Percentiles rank a stretch among this genome's conserved stretches.
phyloP scores from a whole-genome alignment of 1,140 invertebrate genomes.

The Amphibalanus amphitrite region DNA sequence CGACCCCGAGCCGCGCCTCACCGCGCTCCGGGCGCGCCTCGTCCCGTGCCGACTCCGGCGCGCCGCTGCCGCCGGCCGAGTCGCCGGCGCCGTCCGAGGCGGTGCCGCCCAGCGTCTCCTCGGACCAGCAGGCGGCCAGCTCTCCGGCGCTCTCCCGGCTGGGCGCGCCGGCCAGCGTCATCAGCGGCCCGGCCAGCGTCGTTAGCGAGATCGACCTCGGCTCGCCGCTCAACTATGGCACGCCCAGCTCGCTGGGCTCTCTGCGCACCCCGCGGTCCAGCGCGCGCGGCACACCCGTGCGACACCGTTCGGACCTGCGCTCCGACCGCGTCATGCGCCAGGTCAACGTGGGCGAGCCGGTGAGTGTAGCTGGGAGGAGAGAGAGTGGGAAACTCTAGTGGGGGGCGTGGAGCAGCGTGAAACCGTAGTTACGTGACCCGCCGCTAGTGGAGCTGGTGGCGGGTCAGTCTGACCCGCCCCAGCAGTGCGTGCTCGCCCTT shows the following conservation, averaged over 20 bases:
- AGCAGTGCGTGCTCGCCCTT: too few species aligned
- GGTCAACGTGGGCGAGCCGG: conserved; percentile 29
- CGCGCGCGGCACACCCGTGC: conserved; percentile 62
- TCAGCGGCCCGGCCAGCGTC: conserved; percentile 14
- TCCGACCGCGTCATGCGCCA: conserved; percentile 51
- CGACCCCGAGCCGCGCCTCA: background rate
- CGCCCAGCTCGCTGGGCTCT: conserved; percentile 64
- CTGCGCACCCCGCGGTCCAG: conserved; percentile 63
- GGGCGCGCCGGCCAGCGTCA: conserved; percentile 10
- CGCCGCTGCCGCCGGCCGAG: background rate
- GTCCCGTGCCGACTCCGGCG: background rate
- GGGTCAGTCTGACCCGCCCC: too few species aligned
- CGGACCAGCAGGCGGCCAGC: background rate
- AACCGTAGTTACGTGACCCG: too few species aligned
- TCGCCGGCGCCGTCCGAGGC: background rate
- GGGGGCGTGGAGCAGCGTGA: too few species aligned
- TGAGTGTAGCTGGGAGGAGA: too few species aligned
- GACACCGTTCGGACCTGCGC: conserved; percentile 64
- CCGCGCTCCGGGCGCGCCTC: background rate
- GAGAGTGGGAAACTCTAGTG: too few species aligned
- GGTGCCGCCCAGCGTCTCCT: background rate
- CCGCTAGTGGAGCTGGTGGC: too few species aligned
- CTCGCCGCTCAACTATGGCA: conserved; percentile 88
- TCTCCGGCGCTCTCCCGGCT: background rate
- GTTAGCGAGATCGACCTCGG: conserved; percentile 55